Percentiles rank a stretch among this genome's conserved stretches.
Evolutionary conservation across 2,797 vertebrate genomes (phyloP).

Genomic region (Tolypeutes matacus): DNA sequence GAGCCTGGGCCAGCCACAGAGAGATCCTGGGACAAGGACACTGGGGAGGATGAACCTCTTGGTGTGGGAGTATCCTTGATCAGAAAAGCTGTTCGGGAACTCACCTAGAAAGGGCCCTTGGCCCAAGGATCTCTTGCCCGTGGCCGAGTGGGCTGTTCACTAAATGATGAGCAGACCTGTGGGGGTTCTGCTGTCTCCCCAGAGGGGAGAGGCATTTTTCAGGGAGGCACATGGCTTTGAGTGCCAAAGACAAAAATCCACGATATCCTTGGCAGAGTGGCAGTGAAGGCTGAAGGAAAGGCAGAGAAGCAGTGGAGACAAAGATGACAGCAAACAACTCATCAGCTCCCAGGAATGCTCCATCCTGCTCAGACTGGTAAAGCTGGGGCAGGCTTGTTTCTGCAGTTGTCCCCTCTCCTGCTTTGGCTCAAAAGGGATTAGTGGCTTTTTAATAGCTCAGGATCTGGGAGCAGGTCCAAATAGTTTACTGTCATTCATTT

Average conservation of each 20-base stretch:
- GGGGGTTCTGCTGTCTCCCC: background rate
- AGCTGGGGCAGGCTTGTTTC: background rate
- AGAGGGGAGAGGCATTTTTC: background rate
- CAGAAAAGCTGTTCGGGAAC: background rate
- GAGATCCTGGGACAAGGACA: background rate
- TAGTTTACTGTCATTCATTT: background rate
- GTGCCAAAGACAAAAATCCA: constrained; percentile 8
- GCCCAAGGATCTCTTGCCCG: background rate
- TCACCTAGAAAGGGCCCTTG: background rate
- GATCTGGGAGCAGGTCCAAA: background rate
- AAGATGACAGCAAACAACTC: background rate
- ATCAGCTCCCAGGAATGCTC: background rate
- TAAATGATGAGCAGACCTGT: background rate
- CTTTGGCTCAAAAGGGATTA: background rate
- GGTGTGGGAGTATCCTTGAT: background rate
- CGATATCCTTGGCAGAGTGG: background rate
- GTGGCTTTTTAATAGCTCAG: background rate
- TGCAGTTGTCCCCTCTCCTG: background rate
- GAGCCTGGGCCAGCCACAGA: background rate
- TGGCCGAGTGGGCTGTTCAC: background rate
- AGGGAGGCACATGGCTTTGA: background rate
- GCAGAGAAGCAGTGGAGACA: background rate
- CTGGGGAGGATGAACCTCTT: background rate
- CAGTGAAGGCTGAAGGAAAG: background rate
- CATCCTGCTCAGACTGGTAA: too few species aligned